Base-by-base conservation (phyloP, 2,888 invertebrate genomes). In the Rhopalosiphum nymphaeae region DNA sequence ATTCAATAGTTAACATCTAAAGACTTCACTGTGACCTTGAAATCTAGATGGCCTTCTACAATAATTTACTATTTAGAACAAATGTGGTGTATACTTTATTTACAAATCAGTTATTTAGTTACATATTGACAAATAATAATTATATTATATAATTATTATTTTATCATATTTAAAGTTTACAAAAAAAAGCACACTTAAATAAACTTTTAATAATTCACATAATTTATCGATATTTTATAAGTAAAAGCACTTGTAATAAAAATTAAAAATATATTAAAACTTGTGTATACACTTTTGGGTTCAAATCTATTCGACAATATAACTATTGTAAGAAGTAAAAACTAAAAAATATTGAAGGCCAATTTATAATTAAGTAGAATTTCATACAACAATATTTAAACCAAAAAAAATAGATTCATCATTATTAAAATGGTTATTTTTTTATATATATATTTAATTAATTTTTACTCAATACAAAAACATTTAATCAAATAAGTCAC, bases 41-140 rank as follows among this genome's bases (percentile, higher is more conserved):
- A 3, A 78, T 93, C 88, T 78, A 93, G 78, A 89, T 44, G 89
- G 26, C 92, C 92, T 93, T 93, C 92, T 26, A 53, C 21, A 57
- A 57, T 57, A 57, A 86, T 86, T 25, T 78, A 29, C 57, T 44
- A 29, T 36, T 44, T 11, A 21, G n/a, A 88, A 92, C 53, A 88
- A 53, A 44, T 36, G 26, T 57, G 11, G 11, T 57, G 44, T 89
- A 53, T 49, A 61, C 57, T n/a, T 91, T 42, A 56, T 85, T 91
- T 29, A 86, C 10, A 16, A 53, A 67, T 84, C 26, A 53, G 1
- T 84, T 56, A 84, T 91, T 1, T 7, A 78, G 36, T 78, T 78
- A 78, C 21, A 21, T 36, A 78, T 78, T 78, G 78, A 21, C 36
- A 78, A 78, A 78, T 16, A 53, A 53, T 53, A 53, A 53, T 21